Conservation (phyloP, 1,140 invertebrate genomes). For the Apis laboriosa region DNA sequence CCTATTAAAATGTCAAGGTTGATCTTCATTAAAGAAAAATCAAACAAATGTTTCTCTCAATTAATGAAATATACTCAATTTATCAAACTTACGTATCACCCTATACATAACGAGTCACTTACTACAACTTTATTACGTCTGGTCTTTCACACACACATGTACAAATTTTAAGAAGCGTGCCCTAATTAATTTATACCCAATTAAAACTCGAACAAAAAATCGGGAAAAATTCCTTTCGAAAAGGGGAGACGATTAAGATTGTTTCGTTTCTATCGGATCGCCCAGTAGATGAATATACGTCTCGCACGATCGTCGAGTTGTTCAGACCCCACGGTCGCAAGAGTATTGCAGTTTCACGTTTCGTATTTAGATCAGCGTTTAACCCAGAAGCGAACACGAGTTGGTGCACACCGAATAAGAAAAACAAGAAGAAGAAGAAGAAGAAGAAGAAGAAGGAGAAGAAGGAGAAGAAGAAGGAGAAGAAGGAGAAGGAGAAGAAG, state of each 20-base stretch:
- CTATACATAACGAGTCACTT: background rate
- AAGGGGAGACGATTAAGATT: no score
- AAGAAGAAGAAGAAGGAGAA: no score
- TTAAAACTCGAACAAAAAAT: background rate
- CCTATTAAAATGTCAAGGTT: background rate
- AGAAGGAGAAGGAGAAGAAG: no score
- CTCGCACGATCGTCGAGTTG: background rate
- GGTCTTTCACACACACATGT: background rate
- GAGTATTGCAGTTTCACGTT: conserved; percentile 5
- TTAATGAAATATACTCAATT: background rate
- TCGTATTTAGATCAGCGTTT: conserved; percentile 31
- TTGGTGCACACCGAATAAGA: background rate
- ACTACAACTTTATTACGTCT: background rate
- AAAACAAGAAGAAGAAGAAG: no score
- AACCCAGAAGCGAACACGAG: conserved; percentile 27
- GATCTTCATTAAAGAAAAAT: background rate
- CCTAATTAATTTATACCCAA: background rate
- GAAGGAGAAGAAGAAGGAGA: background rate
- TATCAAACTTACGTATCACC: background rate
- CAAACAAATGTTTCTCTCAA: no score
- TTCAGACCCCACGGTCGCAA: background rate
- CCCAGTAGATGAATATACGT: background rate
- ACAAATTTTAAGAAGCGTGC: background rate
- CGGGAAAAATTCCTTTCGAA: background rate
- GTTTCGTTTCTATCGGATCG: background rate